Evolutionary conservation across 1,140 invertebrate species (phyloP), one percentile per base, ranked within the genome.

Genomic region (Brachionus sp.): DNA sequence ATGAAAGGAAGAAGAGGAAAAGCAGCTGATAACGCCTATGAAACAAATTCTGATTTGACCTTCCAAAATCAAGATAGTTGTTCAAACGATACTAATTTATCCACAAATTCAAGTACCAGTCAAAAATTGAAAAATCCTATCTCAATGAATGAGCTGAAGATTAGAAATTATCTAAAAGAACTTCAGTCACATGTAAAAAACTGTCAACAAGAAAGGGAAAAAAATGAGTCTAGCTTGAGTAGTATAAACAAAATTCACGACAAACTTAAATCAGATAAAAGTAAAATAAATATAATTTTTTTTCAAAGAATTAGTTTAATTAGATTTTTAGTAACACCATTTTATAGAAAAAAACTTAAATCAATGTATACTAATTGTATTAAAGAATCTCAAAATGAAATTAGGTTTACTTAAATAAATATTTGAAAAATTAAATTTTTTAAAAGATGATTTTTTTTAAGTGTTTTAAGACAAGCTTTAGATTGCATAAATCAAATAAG

Each of bases 381-480:
- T 16, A 80, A 80, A 44, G 77, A 80, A 39, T 62, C 77, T 37
- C 33, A 80, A 44, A 80, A 80, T 62, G 77, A 80, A 62, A 80
- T 75, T 25, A 75, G 25, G 70, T 75, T 13, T 75, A 1, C 25
- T 75, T 46, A n/a, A n/a, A n/a, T n/a, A n/a, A n/a, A n/a, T n/a
- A n/a, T n/a, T n/a, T n/a, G n/a, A 64, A 25, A 64, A 25, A 64
- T 33, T 68, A 35, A 13, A 68, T 35, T 44, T 39, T 44, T 25
- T n/a, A n/a, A n/a, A n/a, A n/a, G n/a, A n/a, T n/a, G n/a, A 13
- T 70, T 37, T 37, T 19, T n/a, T 33, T 70, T 44, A 44, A 80
- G 77, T 33, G 37, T 19, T 19, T 62, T 80, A 25, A 57, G 77
- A 80, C 50, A 62, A 62, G 77, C 77, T 19, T 29, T 80, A 6